These are phyloP conservation scores for Heloderma charlesbogerti DNA, from an alignment of 2,113 vertebrate genomes.

Conservation along the genomic window DNA sequence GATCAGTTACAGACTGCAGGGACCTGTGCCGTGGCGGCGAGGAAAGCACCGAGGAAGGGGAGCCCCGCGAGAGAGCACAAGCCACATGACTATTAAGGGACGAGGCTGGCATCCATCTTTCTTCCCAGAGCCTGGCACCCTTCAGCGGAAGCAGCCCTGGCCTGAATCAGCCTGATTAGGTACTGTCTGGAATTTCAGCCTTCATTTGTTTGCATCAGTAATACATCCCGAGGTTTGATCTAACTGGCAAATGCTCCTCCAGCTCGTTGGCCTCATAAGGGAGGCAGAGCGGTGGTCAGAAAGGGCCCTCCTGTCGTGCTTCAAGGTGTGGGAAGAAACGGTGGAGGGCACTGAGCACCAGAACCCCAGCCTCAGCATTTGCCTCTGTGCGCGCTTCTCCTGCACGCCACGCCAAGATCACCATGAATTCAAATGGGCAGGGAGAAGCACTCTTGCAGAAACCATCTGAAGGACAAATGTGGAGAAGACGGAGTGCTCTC, in stretches of 20 bases:
- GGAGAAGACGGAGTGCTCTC: fast-evolving
- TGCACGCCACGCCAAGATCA: neutral
- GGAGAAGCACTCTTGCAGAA: constrained; percentile 15
- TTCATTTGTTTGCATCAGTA: constrained; percentile 86
- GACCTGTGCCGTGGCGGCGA: constrained; percentile 38
- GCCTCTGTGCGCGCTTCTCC: neutral
- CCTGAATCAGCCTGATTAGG: constrained; percentile 82
- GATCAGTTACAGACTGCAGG: constrained; percentile 48
- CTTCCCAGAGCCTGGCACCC: constrained; percentile 73
- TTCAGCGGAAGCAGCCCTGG: constrained; percentile 77
- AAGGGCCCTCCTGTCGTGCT: constrained; percentile 9
- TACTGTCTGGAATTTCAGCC: constrained; percentile 82
- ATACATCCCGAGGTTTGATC: constrained; percentile 86
- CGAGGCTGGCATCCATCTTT: constrained; percentile 86
- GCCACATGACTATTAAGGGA: constrained; percentile 81
- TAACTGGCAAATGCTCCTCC: constrained; percentile 86
- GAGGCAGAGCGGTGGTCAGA: constrained; percentile 66
- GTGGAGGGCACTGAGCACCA: neutral
- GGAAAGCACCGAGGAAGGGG: neutral
- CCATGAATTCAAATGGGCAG: constrained; percentile 41
- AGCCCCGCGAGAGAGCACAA: neutral
- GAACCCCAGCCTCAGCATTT: neutral
- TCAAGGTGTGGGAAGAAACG: constrained; percentile 42
- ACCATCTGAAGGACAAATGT: fast-evolving
- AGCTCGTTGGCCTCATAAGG: constrained; percentile 80